Evolutionary conservation across 2,797 vertebrate genomes (phyloP).

Genomic region (Helarctos malayanus): DNA sequence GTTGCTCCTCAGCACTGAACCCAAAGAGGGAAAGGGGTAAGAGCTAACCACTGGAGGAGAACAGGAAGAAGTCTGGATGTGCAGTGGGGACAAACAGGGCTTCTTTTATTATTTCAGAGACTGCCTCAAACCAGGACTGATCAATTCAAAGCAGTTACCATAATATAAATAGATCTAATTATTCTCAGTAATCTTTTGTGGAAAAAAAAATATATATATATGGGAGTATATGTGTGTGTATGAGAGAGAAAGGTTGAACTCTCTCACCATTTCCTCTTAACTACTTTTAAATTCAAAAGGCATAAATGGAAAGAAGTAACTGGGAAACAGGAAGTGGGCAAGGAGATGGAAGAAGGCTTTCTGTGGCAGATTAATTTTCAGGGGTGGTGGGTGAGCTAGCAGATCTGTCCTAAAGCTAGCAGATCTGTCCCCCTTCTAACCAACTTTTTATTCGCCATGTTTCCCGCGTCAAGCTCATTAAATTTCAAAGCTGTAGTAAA

Average conservation of each 20-base stretch:
- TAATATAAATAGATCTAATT: not conserved
- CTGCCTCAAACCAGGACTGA: constrained; percentile 47
- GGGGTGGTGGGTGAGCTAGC: not conserved
- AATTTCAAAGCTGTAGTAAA: constrained; percentile 51
- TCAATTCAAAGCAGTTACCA: constrained; percentile 18
- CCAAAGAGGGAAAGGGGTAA: not conserved
- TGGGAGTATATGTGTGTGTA: too few species aligned
- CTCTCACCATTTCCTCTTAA: constrained; percentile 1
- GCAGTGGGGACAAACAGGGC: not conserved
- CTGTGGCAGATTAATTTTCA: constrained; percentile 22
- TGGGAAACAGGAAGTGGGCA: not conserved
- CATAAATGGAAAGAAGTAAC: not conserved
- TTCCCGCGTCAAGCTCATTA: constrained; percentile 1
- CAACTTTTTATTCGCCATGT: not conserved
- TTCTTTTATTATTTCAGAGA: constrained; percentile 46
- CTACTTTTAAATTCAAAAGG: constrained; percentile 2
- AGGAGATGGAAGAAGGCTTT: not conserved
- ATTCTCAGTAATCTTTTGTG: not conserved
- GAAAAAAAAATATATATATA: too few species aligned
- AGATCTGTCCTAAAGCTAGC: not conserved
- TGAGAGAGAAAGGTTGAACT: not conserved
- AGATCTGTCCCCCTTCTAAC: not conserved
- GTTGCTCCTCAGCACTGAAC: constrained; percentile 6
- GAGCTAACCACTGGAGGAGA: not conserved
- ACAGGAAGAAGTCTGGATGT: not conserved